Conservation (phyloP, 2,888 invertebrate species). For the Thymelicus acteon region DNA sequence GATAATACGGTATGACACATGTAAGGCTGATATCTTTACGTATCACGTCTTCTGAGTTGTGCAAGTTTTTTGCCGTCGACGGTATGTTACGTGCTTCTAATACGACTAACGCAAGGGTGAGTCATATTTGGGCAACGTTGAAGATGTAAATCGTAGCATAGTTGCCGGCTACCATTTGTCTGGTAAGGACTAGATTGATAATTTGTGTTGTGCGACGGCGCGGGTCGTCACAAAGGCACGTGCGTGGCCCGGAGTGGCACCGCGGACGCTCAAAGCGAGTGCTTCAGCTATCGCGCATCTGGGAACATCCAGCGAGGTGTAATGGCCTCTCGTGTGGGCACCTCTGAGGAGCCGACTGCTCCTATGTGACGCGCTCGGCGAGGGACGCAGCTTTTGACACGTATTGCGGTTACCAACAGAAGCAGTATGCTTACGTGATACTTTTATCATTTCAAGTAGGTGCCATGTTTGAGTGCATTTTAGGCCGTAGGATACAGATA, state of each 20-base stretch:
- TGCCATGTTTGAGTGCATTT: slow-evolving; percentile 58
- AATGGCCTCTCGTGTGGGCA: slow-evolving; percentile 76
- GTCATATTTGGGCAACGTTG: slow-evolving; percentile 46
- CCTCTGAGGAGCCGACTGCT: slow-evolving; percentile 74
- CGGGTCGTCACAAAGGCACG: slow-evolving; percentile 74
- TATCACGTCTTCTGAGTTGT: slow-evolving; percentile 25
- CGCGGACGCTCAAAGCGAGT: slow-evolving; percentile 68
- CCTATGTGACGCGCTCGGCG: slow-evolving; percentile 65
- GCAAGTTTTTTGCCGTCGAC: slow-evolving; percentile 31
- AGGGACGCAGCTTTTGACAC: slow-evolving; percentile 72
- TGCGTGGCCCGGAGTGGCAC: slow-evolving; percentile 70
- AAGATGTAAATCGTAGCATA: slow-evolving; percentile 52
- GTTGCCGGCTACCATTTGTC: slow-evolving; percentile 52
- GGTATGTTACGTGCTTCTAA: slow-evolving; percentile 28
- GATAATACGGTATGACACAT: slow-evolving; percentile 2
- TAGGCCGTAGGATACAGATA: neutral
- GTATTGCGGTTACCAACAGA: slow-evolving; percentile 53
- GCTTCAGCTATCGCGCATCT: slow-evolving; percentile 51
- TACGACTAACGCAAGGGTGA: slow-evolving; percentile 18
- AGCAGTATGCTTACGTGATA: slow-evolving; percentile 60
- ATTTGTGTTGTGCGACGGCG: slow-evolving; percentile 77
- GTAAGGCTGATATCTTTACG: slow-evolving; percentile 18
- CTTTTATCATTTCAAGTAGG: slow-evolving; percentile 56
- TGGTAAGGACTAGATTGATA: slow-evolving; percentile 66
- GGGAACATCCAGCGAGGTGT: slow-evolving; percentile 72